Percentiles rank a stretch among this genome's conserved stretches.
These are phyloP conservation scores for Urophycis tenuis DNA, from an alignment of 2,797 vertebrate species.

Conservation along the genomic window DNA sequence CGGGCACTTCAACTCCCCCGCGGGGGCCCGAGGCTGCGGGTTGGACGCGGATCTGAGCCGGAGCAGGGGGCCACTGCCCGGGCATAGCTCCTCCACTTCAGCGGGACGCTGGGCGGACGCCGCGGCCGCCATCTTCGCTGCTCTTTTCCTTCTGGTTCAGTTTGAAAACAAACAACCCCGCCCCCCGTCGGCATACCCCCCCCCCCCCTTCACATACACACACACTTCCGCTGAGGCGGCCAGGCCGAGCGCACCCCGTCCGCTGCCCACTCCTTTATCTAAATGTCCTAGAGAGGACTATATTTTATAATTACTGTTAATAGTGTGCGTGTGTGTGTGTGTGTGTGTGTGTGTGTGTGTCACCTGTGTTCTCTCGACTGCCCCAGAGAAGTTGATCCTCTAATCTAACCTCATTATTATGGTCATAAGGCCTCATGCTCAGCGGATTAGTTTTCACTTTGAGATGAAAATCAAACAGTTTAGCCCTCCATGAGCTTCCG, in stretches of 20 bases:
- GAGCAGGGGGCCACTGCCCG: constrained; percentile 19
- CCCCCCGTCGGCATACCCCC: constrained; percentile 34
- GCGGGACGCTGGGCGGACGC: constrained; percentile 50
- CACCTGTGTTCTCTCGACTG: no score
- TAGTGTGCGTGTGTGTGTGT: neutral
- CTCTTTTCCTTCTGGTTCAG: constrained; percentile 42
- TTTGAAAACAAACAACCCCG: constrained; percentile 68
- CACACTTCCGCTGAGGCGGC: neutral
- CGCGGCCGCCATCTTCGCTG: constrained; percentile 70
- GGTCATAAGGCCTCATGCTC: no score
- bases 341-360: neutral
- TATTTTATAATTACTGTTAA: neutral
- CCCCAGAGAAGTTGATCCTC: no score
- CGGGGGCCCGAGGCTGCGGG: constrained; percentile 23
- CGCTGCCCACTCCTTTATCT: neutral
- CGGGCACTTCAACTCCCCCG: neutral
- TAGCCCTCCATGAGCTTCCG: no score
- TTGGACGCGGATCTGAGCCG: constrained; percentile 11
- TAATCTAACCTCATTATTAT: no score
- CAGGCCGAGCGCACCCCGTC: neutral
- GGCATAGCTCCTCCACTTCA: constrained; percentile 22
- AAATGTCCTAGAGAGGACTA: neutral
- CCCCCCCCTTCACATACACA: no score
- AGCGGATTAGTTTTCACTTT: no score
- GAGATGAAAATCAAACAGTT: no score